Conservation (phyloP, 2,797 vertebrate species). For the Artibeus lituratus region DNA sequence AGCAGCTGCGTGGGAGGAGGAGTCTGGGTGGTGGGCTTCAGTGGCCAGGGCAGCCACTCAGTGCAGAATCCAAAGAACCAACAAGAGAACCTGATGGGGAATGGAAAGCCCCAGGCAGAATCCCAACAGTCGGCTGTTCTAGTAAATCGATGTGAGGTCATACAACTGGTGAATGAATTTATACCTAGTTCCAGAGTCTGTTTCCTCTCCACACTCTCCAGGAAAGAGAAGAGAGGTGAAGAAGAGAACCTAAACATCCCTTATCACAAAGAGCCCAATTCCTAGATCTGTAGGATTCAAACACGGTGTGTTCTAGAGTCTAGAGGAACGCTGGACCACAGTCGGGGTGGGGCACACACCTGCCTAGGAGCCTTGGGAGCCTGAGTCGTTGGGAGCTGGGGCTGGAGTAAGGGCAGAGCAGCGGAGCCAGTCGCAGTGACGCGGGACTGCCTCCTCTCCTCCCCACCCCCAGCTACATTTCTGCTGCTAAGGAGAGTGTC, state of each 20-base stretch:
- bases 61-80: background rate
- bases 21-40: background rate
- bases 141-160: background rate
- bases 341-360: background rate
- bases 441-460: background rate
- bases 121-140: background rate
- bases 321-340: background rate
- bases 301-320: background rate
- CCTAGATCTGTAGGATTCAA: background rate
- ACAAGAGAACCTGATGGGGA: background rate
- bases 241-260: background rate
- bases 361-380: background rate
- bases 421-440: background rate
- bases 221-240: background rate
- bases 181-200: background rate
- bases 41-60: background rate
- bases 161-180: background rate
- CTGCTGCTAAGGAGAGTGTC: background rate
- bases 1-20: background rate
- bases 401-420: background rate
- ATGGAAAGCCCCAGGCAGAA: background rate
- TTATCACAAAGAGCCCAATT: background rate
- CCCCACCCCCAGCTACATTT: background rate
- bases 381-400: background rate
- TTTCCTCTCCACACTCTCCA: background rate